Evolutionary conservation across 2,113 vertebrate genomes (phyloP).

Genomic region (Cariama cristata): DNA sequence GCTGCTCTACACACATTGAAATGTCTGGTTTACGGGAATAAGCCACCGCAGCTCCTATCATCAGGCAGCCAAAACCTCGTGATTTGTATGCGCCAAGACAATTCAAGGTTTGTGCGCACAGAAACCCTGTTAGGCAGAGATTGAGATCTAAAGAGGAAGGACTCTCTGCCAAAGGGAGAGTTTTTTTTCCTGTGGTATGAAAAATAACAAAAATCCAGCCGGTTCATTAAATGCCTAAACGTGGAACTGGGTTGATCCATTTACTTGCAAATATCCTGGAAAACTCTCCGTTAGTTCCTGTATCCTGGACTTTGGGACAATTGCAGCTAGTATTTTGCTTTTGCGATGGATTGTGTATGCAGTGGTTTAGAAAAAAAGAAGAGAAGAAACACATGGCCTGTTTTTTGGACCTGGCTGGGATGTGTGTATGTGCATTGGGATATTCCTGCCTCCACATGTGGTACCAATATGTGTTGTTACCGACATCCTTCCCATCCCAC

Average conservation of each 20-base stretch:
- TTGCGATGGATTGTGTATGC: not conserved
- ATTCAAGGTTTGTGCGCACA: conserved; percentile 18
- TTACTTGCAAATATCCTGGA: conserved; percentile 10
- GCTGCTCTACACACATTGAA: not conserved
- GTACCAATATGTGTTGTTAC: not conserved
- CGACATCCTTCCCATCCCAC: not conserved
- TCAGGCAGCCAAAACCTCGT: not conserved
- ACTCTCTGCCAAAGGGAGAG: conserved; percentile 4
- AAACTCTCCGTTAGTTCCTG: not conserved
- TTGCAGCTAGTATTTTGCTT: not conserved
- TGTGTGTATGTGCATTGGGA: not conserved
- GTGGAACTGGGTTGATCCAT: not conserved
- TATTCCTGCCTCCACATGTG: not conserved
- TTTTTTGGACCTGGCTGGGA: not conserved
- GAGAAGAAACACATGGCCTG: not conserved
- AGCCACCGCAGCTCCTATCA: not conserved
- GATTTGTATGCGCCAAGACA: not conserved
- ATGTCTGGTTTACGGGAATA: conserved; percentile 13
- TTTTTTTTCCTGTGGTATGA: not conserved
- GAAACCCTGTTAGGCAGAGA: not conserved
- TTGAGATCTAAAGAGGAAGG: not conserved
- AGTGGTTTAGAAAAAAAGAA: not conserved
- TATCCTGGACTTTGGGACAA: not conserved
- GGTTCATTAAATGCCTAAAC: conserved; percentile 18
- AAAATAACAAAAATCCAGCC: not conserved